These are phyloP conservation scores for Darevskia mixta DNA, from an alignment of 2,797 vertebrate genomes.

Conservation along the genomic window DNA sequence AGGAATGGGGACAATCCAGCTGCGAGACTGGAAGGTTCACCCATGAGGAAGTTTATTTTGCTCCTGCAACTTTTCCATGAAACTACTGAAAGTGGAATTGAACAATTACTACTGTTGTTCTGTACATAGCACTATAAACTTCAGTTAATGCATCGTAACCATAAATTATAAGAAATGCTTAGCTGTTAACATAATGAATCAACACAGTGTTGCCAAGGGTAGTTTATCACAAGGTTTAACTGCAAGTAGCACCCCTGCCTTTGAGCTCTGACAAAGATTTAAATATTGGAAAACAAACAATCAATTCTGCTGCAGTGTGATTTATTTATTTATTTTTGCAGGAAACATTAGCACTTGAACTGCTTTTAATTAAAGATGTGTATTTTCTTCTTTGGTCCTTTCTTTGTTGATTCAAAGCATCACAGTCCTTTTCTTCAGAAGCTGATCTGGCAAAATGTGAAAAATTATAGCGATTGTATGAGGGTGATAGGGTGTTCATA, in stretches of 20 bases:
- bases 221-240: background rate
- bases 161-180: background rate
- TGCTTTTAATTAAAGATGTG: constrained; percentile 28
- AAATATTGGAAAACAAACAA: rapidly evolving
- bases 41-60: background rate
- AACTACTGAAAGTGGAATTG: background rate
- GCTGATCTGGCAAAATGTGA: background rate
- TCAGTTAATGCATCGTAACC: rapidly evolving
- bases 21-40: background rate
- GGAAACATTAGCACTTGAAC: background rate
- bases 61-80: background rate
- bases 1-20: background rate
- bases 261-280: background rate
- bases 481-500: background rate
- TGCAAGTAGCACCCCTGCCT: constrained; percentile 11
- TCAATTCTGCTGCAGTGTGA: rapidly evolving
- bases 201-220: background rate
- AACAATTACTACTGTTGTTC: background rate
- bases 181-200: background rate
- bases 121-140: background rate
- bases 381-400: background rate
- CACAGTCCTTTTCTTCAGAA: background rate
- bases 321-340: background rate
- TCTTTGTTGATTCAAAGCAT: background rate
- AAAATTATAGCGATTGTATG: no score